A percentile compares a stretch with the other conserved stretches of the same genome.
Conservation (phyloP, 2,113 vertebrate genomes). For the Cathartes aura region DNA sequence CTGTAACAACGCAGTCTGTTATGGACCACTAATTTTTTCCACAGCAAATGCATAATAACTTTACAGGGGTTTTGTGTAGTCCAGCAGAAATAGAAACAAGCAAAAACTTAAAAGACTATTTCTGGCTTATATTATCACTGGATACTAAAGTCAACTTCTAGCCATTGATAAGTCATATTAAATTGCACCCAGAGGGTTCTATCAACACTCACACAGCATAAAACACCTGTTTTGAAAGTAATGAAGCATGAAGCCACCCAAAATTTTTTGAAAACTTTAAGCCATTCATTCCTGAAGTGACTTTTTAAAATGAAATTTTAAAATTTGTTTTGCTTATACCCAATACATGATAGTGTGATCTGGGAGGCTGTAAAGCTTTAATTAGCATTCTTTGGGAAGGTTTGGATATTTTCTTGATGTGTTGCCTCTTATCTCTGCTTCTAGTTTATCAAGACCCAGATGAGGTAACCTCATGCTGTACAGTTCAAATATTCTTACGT, state of each 20-base stretch:
- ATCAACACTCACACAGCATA: not conserved
- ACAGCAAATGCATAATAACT: not conserved
- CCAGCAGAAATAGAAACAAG: not conserved
- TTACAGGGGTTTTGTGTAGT: not conserved
- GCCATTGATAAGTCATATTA: not conserved
- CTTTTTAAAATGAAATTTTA: not conserved
- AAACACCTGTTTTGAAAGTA: not conserved
- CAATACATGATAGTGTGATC: no score
- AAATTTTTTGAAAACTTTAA: not conserved
- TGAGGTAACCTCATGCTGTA: not conserved
- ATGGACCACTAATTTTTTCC: not conserved
- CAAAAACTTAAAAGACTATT: not conserved
- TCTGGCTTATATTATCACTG: not conserved
- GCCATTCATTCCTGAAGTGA: not conserved
- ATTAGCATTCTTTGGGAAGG: not conserved
- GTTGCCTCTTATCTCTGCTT: not conserved
- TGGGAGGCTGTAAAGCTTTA: not conserved
- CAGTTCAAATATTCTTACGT: not conserved
- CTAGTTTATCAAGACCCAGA: not conserved
- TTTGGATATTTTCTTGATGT: not conserved
- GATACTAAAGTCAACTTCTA: not conserved
- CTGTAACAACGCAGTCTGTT: not conserved
- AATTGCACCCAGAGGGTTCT: not conserved
- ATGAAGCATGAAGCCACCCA: not conserved
- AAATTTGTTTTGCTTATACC: not conserved